A percentile compares a stretch with the other conserved stretches of the same genome.
phyloP scores from a whole-genome alignment of 2,888 invertebrate genomes.

The Dione vanillae region DNA sequence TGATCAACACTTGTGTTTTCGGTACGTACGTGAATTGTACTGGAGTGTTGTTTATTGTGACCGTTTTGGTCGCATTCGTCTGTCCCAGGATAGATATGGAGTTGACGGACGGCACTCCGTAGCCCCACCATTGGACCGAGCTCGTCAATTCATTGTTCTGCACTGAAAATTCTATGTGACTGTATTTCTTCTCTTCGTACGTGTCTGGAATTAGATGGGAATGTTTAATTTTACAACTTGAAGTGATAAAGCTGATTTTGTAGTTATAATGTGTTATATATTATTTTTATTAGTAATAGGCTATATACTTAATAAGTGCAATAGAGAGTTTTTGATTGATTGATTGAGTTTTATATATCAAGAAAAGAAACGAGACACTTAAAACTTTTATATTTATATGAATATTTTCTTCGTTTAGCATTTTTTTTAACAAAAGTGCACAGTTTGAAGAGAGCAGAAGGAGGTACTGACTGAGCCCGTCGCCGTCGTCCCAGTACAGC shows the following conservation, averaged over 20 bases:
- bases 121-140: conserved; percentile 75
- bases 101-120: conserved; percentile 71
- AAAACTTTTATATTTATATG: too few species aligned
- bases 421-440: neutral
- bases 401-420: too few species aligned
- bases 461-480: conserved; percentile 87
- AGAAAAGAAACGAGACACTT: too few species aligned
- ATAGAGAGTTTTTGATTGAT: too few species aligned
- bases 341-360: too few species aligned
- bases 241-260: too few species aligned
- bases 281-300: too few species aligned
- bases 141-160: conserved; percentile 62
- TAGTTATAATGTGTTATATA: too few species aligned
- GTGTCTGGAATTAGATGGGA: conserved; percentile 70
- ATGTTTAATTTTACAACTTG: neutral
- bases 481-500: conserved; percentile 93
- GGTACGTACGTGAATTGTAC: conserved; percentile 60
- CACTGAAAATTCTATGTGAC: conserved; percentile 77
- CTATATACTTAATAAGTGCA: too few species aligned
- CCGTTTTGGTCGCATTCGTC: conserved; percentile 54
- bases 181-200: conserved; percentile 84
- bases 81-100: conserved; percentile 63
- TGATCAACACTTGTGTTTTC: conserved; percentile 57
- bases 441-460: too few species aligned
- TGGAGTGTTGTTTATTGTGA: conserved; percentile 60